Conservation (phyloP, 2,113 vertebrate genomes). For the Anseranas semipalmata region DNA sequence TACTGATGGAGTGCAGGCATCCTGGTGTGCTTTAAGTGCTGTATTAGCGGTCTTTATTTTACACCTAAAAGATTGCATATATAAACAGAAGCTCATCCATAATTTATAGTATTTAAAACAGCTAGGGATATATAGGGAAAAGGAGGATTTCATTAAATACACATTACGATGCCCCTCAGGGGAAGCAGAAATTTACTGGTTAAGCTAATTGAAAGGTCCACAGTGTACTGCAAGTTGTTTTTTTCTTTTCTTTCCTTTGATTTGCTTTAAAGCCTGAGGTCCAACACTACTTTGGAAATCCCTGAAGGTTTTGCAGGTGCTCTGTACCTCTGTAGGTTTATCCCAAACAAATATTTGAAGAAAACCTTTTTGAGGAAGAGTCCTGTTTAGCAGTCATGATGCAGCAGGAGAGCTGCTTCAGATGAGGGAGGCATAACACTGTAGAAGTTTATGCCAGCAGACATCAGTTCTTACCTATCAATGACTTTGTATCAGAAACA, state of each 20-base stretch:
- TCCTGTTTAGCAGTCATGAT: background rate
- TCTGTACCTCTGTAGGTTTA: background rate
- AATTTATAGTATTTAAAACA: conserved; percentile 41
- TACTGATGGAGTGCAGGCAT: background rate
- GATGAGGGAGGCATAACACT: background rate
- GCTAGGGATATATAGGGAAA: conserved; percentile 5
- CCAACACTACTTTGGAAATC: background rate
- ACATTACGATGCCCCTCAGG: conserved; percentile 22
- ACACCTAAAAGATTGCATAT: conserved; percentile 33
- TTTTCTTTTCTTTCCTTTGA: background rate
- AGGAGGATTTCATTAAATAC: conserved; percentile 53
- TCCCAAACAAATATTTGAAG: background rate
- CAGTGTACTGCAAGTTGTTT: background rate
- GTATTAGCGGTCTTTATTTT: conserved; percentile 41
- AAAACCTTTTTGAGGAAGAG: background rate
- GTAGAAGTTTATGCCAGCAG: background rate
- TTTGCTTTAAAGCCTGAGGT: background rate
- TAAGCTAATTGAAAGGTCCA: conserved; percentile 19
- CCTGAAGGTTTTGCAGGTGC: background rate
- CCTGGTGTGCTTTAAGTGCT: background rate
- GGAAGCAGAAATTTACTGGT: conserved; percentile 39
- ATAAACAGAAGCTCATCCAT: conserved; percentile 51
- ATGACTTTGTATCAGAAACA: background rate
- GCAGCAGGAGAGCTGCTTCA: background rate
- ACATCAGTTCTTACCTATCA: background rate